Conservation (phyloP, 2,797 vertebrate genomes). For the Craterocephalus amniculus region DNA sequence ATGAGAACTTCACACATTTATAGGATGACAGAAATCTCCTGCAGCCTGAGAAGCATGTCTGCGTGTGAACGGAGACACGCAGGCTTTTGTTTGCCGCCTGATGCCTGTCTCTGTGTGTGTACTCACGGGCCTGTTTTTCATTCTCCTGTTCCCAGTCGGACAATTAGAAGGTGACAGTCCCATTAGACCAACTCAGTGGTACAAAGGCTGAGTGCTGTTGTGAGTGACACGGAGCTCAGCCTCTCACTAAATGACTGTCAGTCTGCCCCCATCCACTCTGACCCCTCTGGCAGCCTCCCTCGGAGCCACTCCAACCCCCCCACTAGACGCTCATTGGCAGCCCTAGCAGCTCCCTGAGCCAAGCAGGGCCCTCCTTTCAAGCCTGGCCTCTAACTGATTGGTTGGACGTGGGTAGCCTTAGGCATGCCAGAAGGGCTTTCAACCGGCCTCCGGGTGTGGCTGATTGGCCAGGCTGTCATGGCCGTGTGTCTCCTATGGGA, state of each 20-base stretch:
- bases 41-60: neutral
- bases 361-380: constrained; percentile 71
- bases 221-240: constrained; percentile 71
- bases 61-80: neutral
- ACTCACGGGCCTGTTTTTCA: constrained; percentile 37
- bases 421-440: constrained; percentile 75
- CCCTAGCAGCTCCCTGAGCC: constrained; percentile 61
- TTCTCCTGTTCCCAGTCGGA: constrained; percentile 60
- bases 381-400: constrained; percentile 69
- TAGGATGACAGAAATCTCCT: constrained; percentile 1
- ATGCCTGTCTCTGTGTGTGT: neutral
- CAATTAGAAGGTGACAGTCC: constrained; percentile 80
- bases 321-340: constrained; percentile 70
- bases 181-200: constrained; percentile 64
- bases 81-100: constrained; percentile 18
- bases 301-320: constrained; percentile 55
- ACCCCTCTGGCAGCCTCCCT: constrained; percentile 74
- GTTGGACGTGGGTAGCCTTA: constrained; percentile 64
- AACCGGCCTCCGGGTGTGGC: constrained; percentile 68
- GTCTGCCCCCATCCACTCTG: constrained; percentile 67
- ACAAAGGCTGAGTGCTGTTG: constrained; percentile 68
- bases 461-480: constrained; percentile 74
- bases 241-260: constrained; percentile 78
- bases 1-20: constrained; percentile 12
- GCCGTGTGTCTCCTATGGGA: constrained; percentile 47